Percentiles rank a stretch among this genome's conserved stretches.
Evolutionary conservation across 2,113 vertebrate genomes (phyloP).

Genomic region (Nothocercus nigrocapillus): DNA sequence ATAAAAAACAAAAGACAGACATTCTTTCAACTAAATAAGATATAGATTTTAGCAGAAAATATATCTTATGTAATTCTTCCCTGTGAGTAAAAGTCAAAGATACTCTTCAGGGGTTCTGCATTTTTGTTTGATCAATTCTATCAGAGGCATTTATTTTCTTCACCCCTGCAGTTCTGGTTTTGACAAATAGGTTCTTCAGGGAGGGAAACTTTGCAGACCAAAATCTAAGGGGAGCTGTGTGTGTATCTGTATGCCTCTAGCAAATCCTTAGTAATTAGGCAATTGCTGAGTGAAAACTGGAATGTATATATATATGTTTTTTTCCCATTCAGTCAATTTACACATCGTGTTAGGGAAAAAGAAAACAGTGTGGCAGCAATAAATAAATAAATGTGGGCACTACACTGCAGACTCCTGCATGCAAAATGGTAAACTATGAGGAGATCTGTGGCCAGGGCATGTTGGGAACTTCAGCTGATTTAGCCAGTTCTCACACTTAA

Average conservation of each 20-base stretch:
- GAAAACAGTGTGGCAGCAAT: no score
- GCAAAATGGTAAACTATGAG: no score
- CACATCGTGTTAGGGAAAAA: no score
- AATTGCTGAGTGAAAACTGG: not conserved
- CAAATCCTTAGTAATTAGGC: not conserved
- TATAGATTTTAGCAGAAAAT: not conserved
- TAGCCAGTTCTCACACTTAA: no score
- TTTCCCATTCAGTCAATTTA: no score
- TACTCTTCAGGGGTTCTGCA: not conserved
- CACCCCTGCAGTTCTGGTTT: not conserved
- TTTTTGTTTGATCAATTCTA: not conserved
- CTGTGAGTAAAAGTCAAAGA: not conserved
- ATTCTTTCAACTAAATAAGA: not conserved
- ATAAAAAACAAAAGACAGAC: not conserved
- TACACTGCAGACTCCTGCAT: no score
- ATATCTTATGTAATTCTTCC: not conserved
- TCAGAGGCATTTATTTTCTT: not conserved
- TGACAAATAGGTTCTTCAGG: not conserved
- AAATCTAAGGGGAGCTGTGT: not conserved
- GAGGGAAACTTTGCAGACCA: not conserved
- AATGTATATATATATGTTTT: no score
- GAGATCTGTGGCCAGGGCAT: no score
- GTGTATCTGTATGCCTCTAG: rapidly evolving
- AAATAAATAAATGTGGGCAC: no score
- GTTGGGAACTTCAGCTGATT: no score